A percentile compares a stretch with the other conserved stretches of the same genome.
phyloP scores from a whole-genome alignment of 2,888 invertebrate species.

The Plutella xylostella region DNA sequence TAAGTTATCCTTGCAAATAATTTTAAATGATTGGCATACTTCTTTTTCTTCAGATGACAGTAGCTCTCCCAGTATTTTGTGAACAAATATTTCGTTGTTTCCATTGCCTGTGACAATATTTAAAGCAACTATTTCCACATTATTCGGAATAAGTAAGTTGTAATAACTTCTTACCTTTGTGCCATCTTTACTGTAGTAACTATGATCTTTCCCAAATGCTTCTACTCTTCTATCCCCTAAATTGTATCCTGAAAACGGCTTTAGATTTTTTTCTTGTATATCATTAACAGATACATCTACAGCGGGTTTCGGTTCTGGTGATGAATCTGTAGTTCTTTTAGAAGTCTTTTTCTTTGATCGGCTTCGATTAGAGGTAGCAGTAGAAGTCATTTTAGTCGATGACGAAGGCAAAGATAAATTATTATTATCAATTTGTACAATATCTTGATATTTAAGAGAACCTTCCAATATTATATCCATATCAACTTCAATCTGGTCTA shows the following conservation, averaged over 20 bases:
- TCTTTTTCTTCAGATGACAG: conserved; percentile 27
- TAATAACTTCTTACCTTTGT: conserved; percentile 39
- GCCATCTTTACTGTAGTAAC: conserved; percentile 52
- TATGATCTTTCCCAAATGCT: conserved; percentile 50
- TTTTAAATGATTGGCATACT: conserved; percentile 45
- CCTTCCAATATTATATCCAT: conserved; percentile 52
- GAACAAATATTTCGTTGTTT: conserved; percentile 48
- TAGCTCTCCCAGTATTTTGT: conserved; percentile 38
- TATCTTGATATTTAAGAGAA: conserved; percentile 47
- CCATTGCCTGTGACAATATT: conserved; percentile 41
- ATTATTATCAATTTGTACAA: conserved; percentile 11
- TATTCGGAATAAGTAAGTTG: conserved; percentile 45
- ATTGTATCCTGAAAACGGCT: conserved; percentile 49
- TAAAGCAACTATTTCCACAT: conserved; percentile 42
- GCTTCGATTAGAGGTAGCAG: neutral
- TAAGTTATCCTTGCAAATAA: conserved; percentile 41
- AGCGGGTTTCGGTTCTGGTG: no score
- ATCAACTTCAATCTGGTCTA: conserved; percentile 19
- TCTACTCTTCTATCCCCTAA: conserved; percentile 53
- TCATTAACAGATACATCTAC: neutral
- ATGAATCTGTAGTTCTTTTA: no score
- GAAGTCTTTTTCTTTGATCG: neutral
- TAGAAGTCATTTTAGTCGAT: neutral
- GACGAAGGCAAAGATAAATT: neutral
- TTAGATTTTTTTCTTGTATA: neutral